Base-by-base conservation (phyloP, 2,797 vertebrate genomes). In the Iguana delicatissima region DNA sequence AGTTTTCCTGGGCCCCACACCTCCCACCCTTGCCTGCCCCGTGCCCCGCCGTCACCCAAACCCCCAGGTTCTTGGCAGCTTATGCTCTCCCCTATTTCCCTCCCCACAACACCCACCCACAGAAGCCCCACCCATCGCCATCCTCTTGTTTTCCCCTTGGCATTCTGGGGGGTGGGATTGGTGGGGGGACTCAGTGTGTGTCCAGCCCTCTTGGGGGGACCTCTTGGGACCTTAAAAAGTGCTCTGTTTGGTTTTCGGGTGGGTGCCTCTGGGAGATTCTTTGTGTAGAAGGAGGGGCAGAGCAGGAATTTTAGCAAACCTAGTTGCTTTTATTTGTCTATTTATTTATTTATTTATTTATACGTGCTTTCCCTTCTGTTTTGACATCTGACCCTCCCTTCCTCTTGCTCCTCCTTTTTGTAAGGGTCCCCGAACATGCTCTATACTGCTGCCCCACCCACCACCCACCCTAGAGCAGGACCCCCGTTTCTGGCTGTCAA, bases 261-360 rank as follows among this genome's bases (percentile, higher is more conserved):
- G 35, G 18, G 42, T 6, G 52, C 7, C 4, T 16, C 26, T 0
- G 13, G 82, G 32, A 67, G 14, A 35, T 50, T n/a, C 16, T 32
- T 18, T 50, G 52, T 2, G 42, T 24, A 32, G 29, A 46, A 16
- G n/a, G 22, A 24, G 55, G 14, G 85, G 4, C 16, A 42, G 46
- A 24, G 59, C 22, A 12, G 73, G 52, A 18, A 42, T 89, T 89
- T 89, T 67, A 89, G 64, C 13, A 50, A 72, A 76, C 24, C 42
- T 84, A 1, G 6, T 64, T 55, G 38, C 42, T 62, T 84, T 76
- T 50, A n/a, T 89, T 74, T 82, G 35, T 86, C 42, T 86, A 77
- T 86, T 62, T 86, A 86, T 76, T 18, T 42, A 62, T 77, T 59
- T 86, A 55, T 81, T 72, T 88, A 88, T 84, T 83, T 82, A 50